Base-by-base conservation (phyloP, 1,140 invertebrate genomes). In the Phenacoccus solenopsis region DNA sequence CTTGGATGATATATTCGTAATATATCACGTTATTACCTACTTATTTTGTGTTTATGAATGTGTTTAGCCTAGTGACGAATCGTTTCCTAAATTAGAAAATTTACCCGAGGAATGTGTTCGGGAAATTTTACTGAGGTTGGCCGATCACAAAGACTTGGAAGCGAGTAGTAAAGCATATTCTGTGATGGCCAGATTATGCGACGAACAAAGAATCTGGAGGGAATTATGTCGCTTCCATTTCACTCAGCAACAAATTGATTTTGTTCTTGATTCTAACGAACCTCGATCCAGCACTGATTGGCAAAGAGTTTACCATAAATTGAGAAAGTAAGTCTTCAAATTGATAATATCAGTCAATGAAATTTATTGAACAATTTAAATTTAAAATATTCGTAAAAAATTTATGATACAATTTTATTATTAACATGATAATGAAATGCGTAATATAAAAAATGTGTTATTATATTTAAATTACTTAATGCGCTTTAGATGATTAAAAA, bases 171-270 rank as follows among this genome's bases (percentile, higher is more conserved):
- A 81, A 82, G 87, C 90, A 2, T 89, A 87, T 81, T 81, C 81
- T 69, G 82, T 86, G 28, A 87, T 93, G 81, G 86, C 90, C 30
- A 83, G 87, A 28, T 82, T 98, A 10, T 87, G 91, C 24, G 86
- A 90, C 56, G 94, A 98, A 76, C 88, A 91, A 77, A 84, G 91
- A 72, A 88, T 97, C 56, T 98, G 96, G 96, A 84, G 88, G 69
- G 88, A 94, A 76, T 83, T 98, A 32, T 91, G 91, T 57, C 84
- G 86, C 69, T 98, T 95, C 79, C 96, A 98, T 79, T 98, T 98
- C 81, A 89, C 87, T 21, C 84, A 86, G 67, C 85, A 88, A 72
- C 94, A 98, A 83, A 87, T 95, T 25, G 82, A 86, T 75, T 86
- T 82, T 74, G 86, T 88, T 73, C 81, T 85, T 74, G 81, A 80